Percentiles rank a stretch among this genome's conserved stretches.
Conservation (phyloP, 2,797 vertebrate species). For the Phyllotis vaccarum region DNA sequence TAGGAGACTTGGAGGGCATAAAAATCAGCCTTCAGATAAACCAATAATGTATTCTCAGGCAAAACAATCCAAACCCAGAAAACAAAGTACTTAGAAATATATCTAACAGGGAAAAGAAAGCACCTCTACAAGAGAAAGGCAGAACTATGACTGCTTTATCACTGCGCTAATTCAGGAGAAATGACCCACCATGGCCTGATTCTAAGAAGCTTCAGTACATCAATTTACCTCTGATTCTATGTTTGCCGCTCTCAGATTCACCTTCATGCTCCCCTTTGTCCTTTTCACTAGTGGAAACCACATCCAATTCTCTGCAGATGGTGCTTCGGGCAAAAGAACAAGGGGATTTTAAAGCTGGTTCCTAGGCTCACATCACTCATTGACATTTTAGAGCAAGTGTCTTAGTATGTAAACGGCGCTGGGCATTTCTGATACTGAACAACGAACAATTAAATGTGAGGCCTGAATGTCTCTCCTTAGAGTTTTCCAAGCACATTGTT, state of each 20-base stretch:
- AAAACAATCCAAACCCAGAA: not conserved
- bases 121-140: not conserved
- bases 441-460: constrained; percentile 17
- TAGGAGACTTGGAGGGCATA: not conserved
- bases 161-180: constrained; percentile 24
- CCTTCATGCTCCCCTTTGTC: constrained; percentile 88
- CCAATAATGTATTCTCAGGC: not conserved
- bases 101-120: not conserved
- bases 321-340: constrained; percentile 74
- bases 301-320: constrained; percentile 94
- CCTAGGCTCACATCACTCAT: not conserved
- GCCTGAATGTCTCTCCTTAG: not conserved
- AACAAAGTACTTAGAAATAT: not conserved
- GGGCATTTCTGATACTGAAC: too few relatives aligned
- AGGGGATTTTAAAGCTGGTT: constrained; percentile 43
- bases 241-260: constrained; percentile 89
- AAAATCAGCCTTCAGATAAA: not conserved
- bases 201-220: constrained; percentile 6
- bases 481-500: constrained; percentile 42
- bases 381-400: constrained; percentile 5
- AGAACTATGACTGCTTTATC: not conserved
- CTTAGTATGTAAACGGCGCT: too few relatives aligned
- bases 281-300: constrained; percentile 81
- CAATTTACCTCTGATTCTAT: constrained; percentile 90
- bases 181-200: not conserved